These are phyloP conservation scores for Tachysurus vachellii DNA, from an alignment of 2,113 vertebrate species.

Conservation along the genomic window DNA sequence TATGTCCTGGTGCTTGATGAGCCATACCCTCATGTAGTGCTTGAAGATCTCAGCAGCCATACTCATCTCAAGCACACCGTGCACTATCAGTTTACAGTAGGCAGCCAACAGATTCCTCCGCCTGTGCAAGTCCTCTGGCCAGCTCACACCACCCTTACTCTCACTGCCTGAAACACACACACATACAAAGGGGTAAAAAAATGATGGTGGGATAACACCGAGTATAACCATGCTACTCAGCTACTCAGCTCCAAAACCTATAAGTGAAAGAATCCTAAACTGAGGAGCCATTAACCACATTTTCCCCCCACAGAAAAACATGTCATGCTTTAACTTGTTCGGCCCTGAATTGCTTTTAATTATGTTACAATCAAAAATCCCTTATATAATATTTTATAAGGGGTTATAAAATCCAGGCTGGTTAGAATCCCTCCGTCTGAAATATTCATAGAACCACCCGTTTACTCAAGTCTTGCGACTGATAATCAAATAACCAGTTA, in stretches of 20 bases:
- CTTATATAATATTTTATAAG: slow-evolving; percentile 63
- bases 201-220: slow-evolving; percentile 17
- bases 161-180: slow-evolving; percentile 59
- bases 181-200: slow-evolving; percentile 25
- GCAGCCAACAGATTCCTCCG: slow-evolving; percentile 81
- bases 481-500: slow-evolving; percentile 40
- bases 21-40: slow-evolving; percentile 84
- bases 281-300: slow-evolving; percentile 70
- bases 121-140: slow-evolving; percentile 75
- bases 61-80: slow-evolving; percentile 83
- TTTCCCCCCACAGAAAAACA: slow-evolving; percentile 71
- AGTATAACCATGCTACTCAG: slow-evolving; percentile 19
- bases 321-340: slow-evolving; percentile 57
- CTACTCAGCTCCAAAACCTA: neutral
- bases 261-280: slow-evolving; percentile 67
- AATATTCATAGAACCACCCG: slow-evolving; percentile 62
- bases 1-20: neutral
- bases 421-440: slow-evolving; percentile 59
- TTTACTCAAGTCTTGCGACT: slow-evolving; percentile 37
- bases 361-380: slow-evolving; percentile 71
- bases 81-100: slow-evolving; percentile 85
- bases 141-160: slow-evolving; percentile 62
- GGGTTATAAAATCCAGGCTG: slow-evolving; percentile 61
- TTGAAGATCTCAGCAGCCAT: slow-evolving; percentile 82
- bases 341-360: slow-evolving; percentile 71